Evolutionary conservation across 2,113 vertebrate genomes (phyloP).

Genomic region (Lophura nycthemera): DNA sequence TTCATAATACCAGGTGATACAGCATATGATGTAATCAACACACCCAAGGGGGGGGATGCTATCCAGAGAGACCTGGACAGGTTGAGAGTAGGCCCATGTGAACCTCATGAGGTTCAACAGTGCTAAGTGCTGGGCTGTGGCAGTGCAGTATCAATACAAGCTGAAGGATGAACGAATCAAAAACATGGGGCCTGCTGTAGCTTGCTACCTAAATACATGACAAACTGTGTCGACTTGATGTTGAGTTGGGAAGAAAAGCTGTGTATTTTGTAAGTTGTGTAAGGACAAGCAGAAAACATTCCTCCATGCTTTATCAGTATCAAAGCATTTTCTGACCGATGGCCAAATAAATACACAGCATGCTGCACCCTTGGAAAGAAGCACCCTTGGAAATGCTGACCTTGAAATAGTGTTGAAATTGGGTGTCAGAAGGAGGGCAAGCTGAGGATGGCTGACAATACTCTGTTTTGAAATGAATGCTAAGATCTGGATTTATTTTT

Average conservation of each 20-base stretch:
- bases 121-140: too few relatives aligned
- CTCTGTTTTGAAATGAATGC: neutral
- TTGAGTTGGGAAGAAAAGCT: neutral
- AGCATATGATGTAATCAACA: too few relatives aligned
- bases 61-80: too few relatives aligned
- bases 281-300: constrained; percentile 48
- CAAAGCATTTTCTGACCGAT: constrained; percentile 34
- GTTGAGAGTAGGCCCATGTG: too few relatives aligned
- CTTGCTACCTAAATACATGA: constrained; percentile 46
- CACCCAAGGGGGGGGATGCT: too few relatives aligned
- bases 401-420: constrained; percentile 25
- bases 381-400: constrained; percentile 12
- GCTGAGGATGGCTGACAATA: neutral
- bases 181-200: constrained; percentile 22
- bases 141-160: too few relatives aligned
- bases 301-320: neutral
- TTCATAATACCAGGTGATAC: neutral
- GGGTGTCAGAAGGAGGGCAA: neutral
- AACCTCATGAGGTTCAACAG: too few relatives aligned
- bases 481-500: neutral
- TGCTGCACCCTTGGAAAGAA: constrained; percentile 26
- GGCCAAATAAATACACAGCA: neutral
- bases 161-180: neutral
- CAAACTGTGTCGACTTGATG: constrained; percentile 24
- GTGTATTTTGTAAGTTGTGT: neutral